Percentiles rank a stretch among this genome's conserved stretches.
Conservation (phyloP, 2,797 vertebrate species). For the Numenius phaeopus region DNA sequence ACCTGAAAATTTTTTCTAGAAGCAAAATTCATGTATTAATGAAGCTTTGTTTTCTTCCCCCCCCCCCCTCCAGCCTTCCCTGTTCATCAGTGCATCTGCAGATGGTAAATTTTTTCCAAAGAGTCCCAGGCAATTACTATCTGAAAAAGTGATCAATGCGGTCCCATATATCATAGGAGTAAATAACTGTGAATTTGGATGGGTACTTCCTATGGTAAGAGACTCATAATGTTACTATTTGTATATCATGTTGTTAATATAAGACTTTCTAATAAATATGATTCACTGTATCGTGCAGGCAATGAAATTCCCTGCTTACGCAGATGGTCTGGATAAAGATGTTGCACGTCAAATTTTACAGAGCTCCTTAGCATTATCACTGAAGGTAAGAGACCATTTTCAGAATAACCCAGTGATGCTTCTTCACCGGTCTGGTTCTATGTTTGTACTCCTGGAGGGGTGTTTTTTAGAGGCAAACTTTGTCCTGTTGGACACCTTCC, state of each 20-base stretch:
- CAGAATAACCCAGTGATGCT: neutral
- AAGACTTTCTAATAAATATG: neutral
- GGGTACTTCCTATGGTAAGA: conserved; percentile 37
- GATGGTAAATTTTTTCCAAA: conserved; percentile 75
- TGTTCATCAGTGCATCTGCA: neutral
- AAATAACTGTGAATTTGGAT: conserved; percentile 72
- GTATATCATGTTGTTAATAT: rapidly evolving
- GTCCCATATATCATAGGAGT: conserved; percentile 76
- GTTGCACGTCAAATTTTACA: neutral
- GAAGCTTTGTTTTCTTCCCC: neutral
- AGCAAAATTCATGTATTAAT: neutral
- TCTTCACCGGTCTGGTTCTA: neutral
- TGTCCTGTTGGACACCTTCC: neutral
- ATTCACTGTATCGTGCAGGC: neutral
- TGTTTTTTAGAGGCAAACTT: neutral
- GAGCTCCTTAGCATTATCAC: rapidly evolving
- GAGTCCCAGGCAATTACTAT: conserved; percentile 49
- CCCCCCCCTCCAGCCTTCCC: neutral
- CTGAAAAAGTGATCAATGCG: neutral
- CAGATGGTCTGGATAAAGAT: conserved; percentile 12
- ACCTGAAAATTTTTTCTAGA: neutral
- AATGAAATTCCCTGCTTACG: neutral
- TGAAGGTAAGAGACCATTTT: neutral
- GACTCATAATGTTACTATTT: neutral
- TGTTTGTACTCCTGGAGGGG: neutral